Conservation (phyloP, 1,140 invertebrate species). For the Babylonia areolata region DNA sequence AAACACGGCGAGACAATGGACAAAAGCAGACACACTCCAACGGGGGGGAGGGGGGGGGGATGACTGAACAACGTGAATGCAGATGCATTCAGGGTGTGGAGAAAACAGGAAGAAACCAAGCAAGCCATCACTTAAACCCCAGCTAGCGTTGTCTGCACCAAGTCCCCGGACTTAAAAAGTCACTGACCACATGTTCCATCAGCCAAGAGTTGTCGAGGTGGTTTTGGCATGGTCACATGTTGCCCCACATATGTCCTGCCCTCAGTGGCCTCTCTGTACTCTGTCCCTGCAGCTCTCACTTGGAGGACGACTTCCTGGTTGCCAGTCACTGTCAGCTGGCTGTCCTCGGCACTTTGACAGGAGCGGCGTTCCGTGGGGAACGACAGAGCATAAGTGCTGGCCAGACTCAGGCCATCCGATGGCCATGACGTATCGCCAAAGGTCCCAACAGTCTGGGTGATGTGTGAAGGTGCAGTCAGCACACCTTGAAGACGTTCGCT, state of each 20-base stretch:
- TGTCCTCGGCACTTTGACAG: not conserved
- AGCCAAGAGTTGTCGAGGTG: not conserved
- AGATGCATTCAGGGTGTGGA: too few relatives aligned
- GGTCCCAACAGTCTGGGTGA: not conserved
- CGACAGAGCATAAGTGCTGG: not conserved
- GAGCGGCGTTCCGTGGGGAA: not conserved
- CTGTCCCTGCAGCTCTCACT: not conserved
- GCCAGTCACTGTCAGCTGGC: not conserved
- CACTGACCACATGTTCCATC: constrained; percentile 32
- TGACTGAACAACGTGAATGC: too few relatives aligned
- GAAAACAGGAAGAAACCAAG: not conserved
- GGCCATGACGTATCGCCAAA: too few relatives aligned
- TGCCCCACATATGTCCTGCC: not conserved
- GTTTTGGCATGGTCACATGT: not conserved
- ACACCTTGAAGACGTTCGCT: not conserved
- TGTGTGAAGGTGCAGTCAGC: not conserved
- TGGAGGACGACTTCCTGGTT: not conserved
- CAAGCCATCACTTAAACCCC: too few relatives aligned
- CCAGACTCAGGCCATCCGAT: not conserved
- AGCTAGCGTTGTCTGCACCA: too few relatives aligned
- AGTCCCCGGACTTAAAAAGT: too few relatives aligned
- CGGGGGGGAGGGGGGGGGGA: too few relatives aligned
- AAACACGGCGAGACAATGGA: too few relatives aligned
- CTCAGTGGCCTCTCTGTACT: not conserved
- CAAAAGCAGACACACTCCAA: too few relatives aligned